Percentiles rank a stretch among this genome's conserved stretches.
Evolutionary conservation across 2,888 invertebrate species (phyloP).

Genomic region (Xylota segnis): DNA sequence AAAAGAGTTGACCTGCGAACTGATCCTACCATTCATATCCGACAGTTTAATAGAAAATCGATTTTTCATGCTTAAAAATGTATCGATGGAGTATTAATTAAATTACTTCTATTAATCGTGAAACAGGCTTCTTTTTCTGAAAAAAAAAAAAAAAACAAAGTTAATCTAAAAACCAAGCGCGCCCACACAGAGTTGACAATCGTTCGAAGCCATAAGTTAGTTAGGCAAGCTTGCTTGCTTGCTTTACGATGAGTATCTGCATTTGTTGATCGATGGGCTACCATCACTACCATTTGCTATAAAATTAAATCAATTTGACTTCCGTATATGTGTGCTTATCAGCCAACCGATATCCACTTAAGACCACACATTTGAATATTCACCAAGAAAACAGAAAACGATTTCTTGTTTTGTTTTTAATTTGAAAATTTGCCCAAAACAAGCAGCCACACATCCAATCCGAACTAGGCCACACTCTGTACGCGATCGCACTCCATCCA

Average conservation of each 20-base stretch:
- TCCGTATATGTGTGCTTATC: slow-evolving; percentile 46
- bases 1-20: slow-evolving; percentile 51
- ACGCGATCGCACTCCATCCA: slow-evolving; percentile 58
- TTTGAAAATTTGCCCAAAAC: slow-evolving; percentile 66
- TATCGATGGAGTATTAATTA: slow-evolving; percentile 43
- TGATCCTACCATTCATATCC: background rate
- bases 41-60: background rate
- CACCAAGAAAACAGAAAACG: background rate
- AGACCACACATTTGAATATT: slow-evolving; percentile 59
- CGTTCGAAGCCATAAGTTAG: background rate
- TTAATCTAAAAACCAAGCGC: slow-evolving; percentile 38
- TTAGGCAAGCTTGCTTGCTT: slow-evolving; percentile 38
- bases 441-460: slow-evolving; percentile 33
- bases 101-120: slow-evolving; percentile 45
- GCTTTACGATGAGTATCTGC: slow-evolving; percentile 29
- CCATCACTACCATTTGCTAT: slow-evolving; percentile 8
- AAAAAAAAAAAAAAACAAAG: slow-evolving; percentile 1
- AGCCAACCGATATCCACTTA: slow-evolving; percentile 40
- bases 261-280: slow-evolving; percentile 43
- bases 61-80: slow-evolving; percentile 34
- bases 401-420: slow-evolving; percentile 48
- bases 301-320: slow-evolving; percentile 50
- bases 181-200: slow-evolving; percentile 41
- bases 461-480: slow-evolving; percentile 40
- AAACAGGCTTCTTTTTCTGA: background rate